Conservation (phyloP, 2,888 invertebrate species). For the Apocheima hispidaria region DNA sequence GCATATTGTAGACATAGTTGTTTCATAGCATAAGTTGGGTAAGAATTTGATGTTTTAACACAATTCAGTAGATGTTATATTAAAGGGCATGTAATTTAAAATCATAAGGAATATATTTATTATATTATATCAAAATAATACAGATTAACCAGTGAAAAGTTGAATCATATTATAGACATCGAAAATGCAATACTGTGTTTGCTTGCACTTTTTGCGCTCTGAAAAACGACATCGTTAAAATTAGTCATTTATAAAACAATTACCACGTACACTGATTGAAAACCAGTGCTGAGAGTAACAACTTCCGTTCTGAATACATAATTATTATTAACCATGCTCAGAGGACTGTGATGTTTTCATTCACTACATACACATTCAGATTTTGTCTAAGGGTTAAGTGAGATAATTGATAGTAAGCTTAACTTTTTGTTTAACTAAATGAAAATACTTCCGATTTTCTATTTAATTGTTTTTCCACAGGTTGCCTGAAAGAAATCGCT, state of each 20-base stretch:
- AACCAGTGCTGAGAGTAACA: constrained; percentile 28
- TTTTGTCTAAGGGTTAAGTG: background rate
- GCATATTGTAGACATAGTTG: background rate
- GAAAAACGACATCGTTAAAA: constrained; percentile 9
- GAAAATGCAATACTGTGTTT: background rate
- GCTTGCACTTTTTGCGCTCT: constrained; percentile 4
- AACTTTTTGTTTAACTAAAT: too few relatives aligned
- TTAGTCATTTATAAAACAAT: constrained; percentile 28
- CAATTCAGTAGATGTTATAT: background rate
- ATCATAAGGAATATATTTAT: too few relatives aligned
- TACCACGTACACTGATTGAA: constrained; percentile 25
- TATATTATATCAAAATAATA: background rate
- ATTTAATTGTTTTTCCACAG: too few relatives aligned
- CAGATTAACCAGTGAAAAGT: background rate
- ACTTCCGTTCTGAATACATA: constrained; percentile 41
- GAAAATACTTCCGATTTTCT: too few relatives aligned
- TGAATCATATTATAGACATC: background rate
- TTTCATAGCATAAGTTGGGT: background rate
- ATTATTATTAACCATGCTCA: constrained; percentile 47
- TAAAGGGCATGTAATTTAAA: too few relatives aligned
- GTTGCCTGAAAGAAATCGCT: too few relatives aligned
- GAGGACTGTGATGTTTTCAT: constrained; percentile 20
- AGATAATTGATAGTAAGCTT: too few relatives aligned
- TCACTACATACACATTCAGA: background rate
- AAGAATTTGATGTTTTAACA: too few relatives aligned